Evolutionary conservation across 2,797 vertebrate genomes (phyloP).

Genomic region (Acanthis flammea): DNA sequence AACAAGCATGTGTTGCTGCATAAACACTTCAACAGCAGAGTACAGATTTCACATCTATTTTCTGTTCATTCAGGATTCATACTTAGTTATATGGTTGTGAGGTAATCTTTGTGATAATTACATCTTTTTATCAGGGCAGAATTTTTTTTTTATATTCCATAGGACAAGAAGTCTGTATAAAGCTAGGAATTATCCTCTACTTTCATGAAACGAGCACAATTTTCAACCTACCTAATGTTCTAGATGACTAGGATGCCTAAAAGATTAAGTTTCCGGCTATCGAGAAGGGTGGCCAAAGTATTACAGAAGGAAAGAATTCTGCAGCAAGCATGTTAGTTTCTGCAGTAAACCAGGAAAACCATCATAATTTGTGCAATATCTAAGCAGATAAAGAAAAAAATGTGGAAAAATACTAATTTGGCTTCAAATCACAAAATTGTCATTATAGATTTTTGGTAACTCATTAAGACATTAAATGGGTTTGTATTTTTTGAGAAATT

Average conservation of each 20-base stretch:
- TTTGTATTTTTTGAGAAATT: conserved; percentile 29
- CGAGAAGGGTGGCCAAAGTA: background rate
- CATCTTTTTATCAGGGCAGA: background rate
- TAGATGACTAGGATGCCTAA: background rate
- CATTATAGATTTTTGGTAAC: background rate
- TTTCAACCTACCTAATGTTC: background rate
- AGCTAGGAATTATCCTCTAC: background rate
- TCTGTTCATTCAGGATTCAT: background rate
- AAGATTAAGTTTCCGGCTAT: background rate
- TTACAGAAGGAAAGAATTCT: background rate
- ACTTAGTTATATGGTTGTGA: background rate
- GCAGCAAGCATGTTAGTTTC: background rate
- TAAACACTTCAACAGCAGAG: background rate
- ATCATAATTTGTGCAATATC: background rate
- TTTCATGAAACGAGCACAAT: background rate
- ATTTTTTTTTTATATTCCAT: background rate
- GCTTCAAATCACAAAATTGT: background rate
- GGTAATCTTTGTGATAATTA: background rate
- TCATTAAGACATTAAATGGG: conserved; percentile 10
- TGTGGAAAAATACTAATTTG: background rate
- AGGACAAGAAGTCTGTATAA: background rate
- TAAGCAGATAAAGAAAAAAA: conserved; percentile 14
- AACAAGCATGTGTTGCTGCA: background rate
- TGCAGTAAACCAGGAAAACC: background rate
- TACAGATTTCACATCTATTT: background rate